Evolutionary conservation across 2,797 vertebrate genomes (phyloP).

Genomic region (Clarias platycephalus): DNA sequence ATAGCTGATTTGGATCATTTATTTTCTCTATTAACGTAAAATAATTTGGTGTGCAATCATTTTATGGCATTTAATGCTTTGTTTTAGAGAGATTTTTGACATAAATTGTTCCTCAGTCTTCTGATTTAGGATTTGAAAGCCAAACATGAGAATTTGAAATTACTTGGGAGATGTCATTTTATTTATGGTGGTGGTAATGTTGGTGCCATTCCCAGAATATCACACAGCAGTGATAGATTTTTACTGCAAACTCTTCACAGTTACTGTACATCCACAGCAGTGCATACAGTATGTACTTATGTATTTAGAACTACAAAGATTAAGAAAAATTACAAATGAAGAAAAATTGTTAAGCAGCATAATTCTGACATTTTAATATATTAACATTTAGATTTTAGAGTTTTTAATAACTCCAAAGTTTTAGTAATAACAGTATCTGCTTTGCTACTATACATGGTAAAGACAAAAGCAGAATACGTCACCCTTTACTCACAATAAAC

Average conservation of each 20-base stretch:
- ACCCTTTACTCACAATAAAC: slow-evolving; percentile 1
- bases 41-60: neutral
- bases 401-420: neutral
- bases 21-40: neutral
- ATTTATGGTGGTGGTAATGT: neutral
- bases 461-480: neutral
- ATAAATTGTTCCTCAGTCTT: neutral
- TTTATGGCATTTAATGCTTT: too few relatives aligned
- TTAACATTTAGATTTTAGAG: neutral
- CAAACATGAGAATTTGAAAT: neutral
- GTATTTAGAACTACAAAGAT: neutral
- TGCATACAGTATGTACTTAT: neutral
- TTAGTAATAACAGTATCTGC: neutral
- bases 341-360: neutral
- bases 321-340: too few relatives aligned
- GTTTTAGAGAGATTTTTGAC: neutral
- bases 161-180: neutral
- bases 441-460: neutral
- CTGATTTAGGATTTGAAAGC: neutral
- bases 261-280: neutral
- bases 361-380: neutral
- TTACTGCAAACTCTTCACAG: neutral
- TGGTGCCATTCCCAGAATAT: neutral
- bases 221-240: neutral
- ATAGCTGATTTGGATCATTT: neutral